Conservation (phyloP, 2,888 invertebrate species). For the Dinocampus coccinellae region DNA sequence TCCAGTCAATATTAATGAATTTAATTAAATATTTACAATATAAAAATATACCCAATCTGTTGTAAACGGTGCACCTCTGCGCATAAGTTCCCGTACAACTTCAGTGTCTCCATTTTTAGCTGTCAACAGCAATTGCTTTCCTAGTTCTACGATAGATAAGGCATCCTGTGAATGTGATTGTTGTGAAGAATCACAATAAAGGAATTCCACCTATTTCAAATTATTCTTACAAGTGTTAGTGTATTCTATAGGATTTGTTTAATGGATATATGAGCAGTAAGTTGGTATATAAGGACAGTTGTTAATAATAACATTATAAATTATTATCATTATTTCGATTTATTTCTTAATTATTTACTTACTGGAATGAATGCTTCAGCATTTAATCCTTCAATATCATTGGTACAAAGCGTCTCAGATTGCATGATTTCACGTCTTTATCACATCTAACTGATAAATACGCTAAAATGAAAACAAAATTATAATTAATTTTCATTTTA, state of each 20-base stretch:
- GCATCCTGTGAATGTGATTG: constrained; percentile 60
- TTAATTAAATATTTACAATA: neutral
- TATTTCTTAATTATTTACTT: constrained; percentile 47
- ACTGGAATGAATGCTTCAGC: constrained; percentile 70
- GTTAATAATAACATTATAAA: neutral
- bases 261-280: neutral
- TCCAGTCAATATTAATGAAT: too few relatives aligned
- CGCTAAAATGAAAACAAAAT: constrained; percentile 50
- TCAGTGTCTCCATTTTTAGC: constrained; percentile 84
- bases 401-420: constrained; percentile 65
- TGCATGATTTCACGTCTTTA: constrained; percentile 55
- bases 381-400: constrained; percentile 65
- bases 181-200: constrained; percentile 57
- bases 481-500: neutral
- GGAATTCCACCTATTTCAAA: constrained; percentile 56
- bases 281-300: neutral
- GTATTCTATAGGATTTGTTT: constrained; percentile 12
- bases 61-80: constrained; percentile 90
- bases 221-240: constrained; percentile 28
- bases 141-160: constrained; percentile 79
- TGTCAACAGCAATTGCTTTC: constrained; percentile 84
- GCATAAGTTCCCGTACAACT: constrained; percentile 82
- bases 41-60: constrained; percentile 85
- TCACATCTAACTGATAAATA: constrained; percentile 40
- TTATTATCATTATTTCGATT: too few relatives aligned